phyloP scores from a whole-genome alignment of 2,888 invertebrate species.

The Hoplodrina ambigua region DNA sequence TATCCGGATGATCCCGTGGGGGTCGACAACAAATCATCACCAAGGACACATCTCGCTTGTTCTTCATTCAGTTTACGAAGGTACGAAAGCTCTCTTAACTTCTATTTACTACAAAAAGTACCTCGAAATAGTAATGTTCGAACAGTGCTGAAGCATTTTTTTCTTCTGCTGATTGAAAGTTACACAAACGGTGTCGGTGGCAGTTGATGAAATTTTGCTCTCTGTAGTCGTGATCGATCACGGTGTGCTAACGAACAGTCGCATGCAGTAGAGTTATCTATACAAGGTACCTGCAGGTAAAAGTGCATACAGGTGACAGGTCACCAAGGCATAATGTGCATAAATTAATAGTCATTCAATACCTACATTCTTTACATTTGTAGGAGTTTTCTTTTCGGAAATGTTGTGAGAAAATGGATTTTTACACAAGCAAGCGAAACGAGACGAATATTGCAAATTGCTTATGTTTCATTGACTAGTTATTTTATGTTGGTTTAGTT shows the following conservation, averaged over 20 bases:
- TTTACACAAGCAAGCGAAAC: not conserved
- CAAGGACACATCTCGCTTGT: slow-evolving; percentile 57
- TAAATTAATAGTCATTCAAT: slow-evolving; percentile 9
- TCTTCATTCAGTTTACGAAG: slow-evolving; percentile 41
- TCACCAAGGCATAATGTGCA: slow-evolving; percentile 14
- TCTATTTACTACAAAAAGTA: slow-evolving; percentile 8
- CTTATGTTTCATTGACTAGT: not conserved
- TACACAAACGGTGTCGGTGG: slow-evolving; percentile 22
- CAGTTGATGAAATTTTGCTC: slow-evolving; percentile 42
- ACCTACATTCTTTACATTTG: slow-evolving; percentile 13
- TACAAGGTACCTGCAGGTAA: slow-evolving; percentile 6
- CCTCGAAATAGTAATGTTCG: slow-evolving; percentile 6
- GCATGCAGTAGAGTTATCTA: not conserved
- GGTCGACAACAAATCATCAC: slow-evolving; percentile 76
- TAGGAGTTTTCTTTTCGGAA: slow-evolving; percentile 12
- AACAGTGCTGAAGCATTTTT: slow-evolving; percentile 18
- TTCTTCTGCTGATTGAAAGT: slow-evolving; percentile 32
- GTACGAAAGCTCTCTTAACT: slow-evolving; percentile 8
- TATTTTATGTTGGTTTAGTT: slow-evolving; percentile 6
- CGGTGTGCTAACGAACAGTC: slow-evolving; percentile 45
- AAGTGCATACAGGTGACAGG: slow-evolving; percentile 37
- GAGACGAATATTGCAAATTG: slow-evolving; percentile 1
- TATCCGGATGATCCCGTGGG: slow-evolving; percentile 78
- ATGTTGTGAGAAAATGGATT: slow-evolving; percentile 3
- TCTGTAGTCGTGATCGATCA: slow-evolving; percentile 59